A percentile compares a stretch with the other conserved stretches of the same genome.
Conservation (phyloP, 2,797 vertebrate species). For the Cygnus olor region DNA sequence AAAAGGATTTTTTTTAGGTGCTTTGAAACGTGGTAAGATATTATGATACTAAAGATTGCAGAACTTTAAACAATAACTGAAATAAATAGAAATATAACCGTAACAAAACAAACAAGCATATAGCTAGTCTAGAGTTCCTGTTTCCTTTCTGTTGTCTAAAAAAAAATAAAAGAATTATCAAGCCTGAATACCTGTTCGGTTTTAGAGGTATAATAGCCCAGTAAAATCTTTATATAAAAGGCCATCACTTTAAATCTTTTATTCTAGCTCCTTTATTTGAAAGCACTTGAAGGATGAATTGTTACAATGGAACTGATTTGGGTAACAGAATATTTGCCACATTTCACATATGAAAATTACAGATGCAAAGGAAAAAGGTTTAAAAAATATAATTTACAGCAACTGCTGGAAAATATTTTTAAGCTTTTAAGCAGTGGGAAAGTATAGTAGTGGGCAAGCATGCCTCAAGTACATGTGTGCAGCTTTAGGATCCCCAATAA, state of each 20-base stretch:
- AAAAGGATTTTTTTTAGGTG: not conserved
- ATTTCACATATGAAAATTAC: not conserved
- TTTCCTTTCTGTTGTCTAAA: not conserved
- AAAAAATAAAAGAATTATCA: not conserved
- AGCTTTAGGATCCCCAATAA: not conserved
- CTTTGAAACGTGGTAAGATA: not conserved
- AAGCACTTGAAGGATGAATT: not conserved
- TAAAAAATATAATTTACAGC: not conserved
- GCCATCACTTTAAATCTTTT: not conserved
- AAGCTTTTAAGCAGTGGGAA: not conserved
- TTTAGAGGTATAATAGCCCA: not conserved
- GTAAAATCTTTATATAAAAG: not conserved
- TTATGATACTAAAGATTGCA: not conserved
- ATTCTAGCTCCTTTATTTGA: not conserved
- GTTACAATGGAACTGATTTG: not conserved
- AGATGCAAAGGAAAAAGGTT: not conserved
- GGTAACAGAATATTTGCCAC: not conserved
- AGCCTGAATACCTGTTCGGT: accelerated
- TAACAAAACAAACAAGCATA: not conserved
- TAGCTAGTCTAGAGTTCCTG: not conserved
- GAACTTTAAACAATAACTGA: not conserved
- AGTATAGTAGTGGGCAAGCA: not conserved
- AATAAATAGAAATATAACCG: not conserved
- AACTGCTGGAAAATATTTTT: not conserved
- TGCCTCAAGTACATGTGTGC: not conserved